These are phyloP conservation scores for Gasterosteus nipponicus DNA, from an alignment of 2,113 vertebrate species.

Conservation along the genomic window DNA sequence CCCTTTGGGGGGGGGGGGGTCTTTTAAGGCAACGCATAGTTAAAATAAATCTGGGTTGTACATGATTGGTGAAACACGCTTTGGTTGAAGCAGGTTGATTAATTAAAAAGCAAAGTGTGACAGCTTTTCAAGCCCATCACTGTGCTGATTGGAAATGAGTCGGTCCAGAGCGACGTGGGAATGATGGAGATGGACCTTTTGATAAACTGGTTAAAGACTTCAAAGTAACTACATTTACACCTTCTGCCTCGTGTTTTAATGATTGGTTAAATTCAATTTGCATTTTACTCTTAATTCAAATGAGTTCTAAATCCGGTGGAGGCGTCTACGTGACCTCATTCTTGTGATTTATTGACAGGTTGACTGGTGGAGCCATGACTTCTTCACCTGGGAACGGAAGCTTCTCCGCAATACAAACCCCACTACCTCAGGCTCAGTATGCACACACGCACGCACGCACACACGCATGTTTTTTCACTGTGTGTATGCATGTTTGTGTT, in stretches of 20 bases:
- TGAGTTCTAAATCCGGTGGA: neutral
- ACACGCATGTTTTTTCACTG: slow-evolving; percentile 1
- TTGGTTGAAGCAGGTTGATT: neutral
- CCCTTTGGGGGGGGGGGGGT: neutral
- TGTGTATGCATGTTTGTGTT: neutral
- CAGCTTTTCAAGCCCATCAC: neutral
- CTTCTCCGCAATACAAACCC: slow-evolving; percentile 63
- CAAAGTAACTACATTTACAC: neutral
- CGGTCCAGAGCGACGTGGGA: neutral
- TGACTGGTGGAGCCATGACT: slow-evolving; percentile 3
- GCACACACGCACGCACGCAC: slow-evolving; percentile 23
- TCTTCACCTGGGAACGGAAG: slow-evolving; percentile 74
- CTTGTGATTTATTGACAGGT: slow-evolving; percentile 17
- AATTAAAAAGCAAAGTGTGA: slow-evolving; percentile 5
- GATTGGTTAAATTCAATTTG: neutral
- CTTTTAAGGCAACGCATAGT: neutral
- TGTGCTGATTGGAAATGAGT: neutral
- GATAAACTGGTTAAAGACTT: neutral
- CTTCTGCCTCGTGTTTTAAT: neutral
- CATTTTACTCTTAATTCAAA: neutral
- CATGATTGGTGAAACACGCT: neutral
- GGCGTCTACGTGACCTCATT: neutral
- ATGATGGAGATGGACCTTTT: neutral
- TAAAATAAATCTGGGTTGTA: slow-evolving; percentile 5
- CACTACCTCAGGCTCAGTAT: slow-evolving; percentile 51